Base-by-base conservation (phyloP, 2,113 vertebrate species). In the Brachionichthys hirsutus region DNA sequence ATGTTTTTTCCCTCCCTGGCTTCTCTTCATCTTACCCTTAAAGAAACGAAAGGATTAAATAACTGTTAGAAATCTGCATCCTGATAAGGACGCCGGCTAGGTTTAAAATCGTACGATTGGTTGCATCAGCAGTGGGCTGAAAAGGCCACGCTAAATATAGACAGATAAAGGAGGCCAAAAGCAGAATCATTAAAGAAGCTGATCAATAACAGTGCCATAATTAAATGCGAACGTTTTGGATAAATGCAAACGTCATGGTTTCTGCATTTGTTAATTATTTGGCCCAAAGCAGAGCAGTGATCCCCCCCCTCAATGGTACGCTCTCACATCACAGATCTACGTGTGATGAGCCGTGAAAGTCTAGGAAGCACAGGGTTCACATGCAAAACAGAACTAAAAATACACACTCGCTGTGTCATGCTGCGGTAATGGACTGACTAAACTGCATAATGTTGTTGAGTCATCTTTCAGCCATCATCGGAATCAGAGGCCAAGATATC, bases 331-430 rank as follows among this genome's bases (percentile, higher is more conserved):
- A 66, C 50, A 47, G 36, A 53, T 22, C 69, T 12, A 22, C 54
- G 52, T 18, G 47, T 66, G 53, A 59, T 59, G 71, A 82, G 59
- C 67, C 5, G 6, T 55, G 51, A 66, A 51, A 51, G 34, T 55
- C 19, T 0, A 61, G 53, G 52, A 51, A 34, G 38, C 53, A 3
- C 16, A 15, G 22, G 34, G 45, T 16, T n/a, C 24, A 35, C 36
- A 1, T 70, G 41, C 44, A 18, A 5, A 49, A 43, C 10, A 67
- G 9, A 67, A 52, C 51, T 19, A 53, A 18, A 60, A 42, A 68
- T 18, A 41, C 16, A 61, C 40, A 45, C 47, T 47, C 15, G 69
- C 69, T 80, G 70, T 77, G 74, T 78, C 72, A 83, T 54, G 61
- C 7, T 43, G 56, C 43, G 63, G 69, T 24, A 72, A 43, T 34